Evolutionary conservation across 2,888 invertebrate genomes (phyloP).

Genomic region (Rhorus exstirpatorius): DNA sequence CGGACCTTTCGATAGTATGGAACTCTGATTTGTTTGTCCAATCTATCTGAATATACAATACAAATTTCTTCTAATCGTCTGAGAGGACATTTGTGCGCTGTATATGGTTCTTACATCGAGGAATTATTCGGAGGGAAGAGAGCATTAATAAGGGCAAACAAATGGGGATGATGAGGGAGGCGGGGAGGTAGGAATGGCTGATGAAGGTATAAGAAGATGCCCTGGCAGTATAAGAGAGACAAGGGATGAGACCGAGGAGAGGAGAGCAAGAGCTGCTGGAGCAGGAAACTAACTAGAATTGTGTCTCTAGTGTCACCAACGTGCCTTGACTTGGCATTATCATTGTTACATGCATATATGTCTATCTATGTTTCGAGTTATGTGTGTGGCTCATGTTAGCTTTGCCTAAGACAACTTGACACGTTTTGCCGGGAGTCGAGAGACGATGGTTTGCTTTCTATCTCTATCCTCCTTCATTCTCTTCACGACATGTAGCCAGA

Average conservation of each 20-base stretch:
- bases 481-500: slow-evolving; percentile 25
- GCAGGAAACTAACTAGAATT: slow-evolving; percentile 78
- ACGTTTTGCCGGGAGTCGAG: slow-evolving; percentile 75
- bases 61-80: not conserved
- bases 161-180: slow-evolving; percentile 14
- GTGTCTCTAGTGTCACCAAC: slow-evolving; percentile 74
- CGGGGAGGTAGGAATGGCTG: slow-evolving; percentile 19
- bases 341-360: slow-evolving; percentile 6
- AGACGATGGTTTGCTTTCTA: slow-evolving; percentile 52
- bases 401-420: slow-evolving; percentile 82
- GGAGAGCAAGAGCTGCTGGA: slow-evolving; percentile 66
- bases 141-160: slow-evolving; percentile 16
- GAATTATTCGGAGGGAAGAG: slow-evolving; percentile 27
- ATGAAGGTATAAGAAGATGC: slow-evolving; percentile 57
- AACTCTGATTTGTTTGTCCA: no score
- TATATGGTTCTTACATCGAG: slow-evolving; percentile 13
- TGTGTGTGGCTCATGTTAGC: slow-evolving; percentile 73
- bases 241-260: slow-evolving; percentile 47
- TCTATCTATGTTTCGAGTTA: slow-evolving; percentile 40
- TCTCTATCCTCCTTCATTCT: slow-evolving; percentile 28
- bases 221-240: slow-evolving; percentile 39
- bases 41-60: not conserved
- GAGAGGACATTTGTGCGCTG: not conserved
- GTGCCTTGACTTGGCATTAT: slow-evolving; percentile 65
- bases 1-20: not conserved